Base-by-base conservation (phyloP, 2,113 vertebrate genomes). In the Rhinichthys klamathensis region DNA sequence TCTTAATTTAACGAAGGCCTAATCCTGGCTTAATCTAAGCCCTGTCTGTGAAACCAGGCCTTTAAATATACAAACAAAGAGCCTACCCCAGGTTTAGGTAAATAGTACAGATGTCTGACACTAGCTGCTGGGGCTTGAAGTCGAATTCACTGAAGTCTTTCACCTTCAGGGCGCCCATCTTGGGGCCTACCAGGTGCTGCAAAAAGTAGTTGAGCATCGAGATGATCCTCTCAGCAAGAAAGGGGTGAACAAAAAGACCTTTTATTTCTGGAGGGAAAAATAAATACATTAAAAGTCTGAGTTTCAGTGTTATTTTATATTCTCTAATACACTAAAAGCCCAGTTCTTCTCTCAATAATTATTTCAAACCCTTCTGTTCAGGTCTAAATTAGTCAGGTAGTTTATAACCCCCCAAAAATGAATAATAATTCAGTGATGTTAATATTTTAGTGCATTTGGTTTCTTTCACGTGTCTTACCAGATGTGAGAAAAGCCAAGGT, bases 141-240 rank as follows among this genome's bases (percentile, higher is more conserved):
- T 99, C 98, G 76, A 99, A 99, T 91, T 99, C 98, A 2, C 97
- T 99, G 96, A 99, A 99, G 94, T 99, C 98, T 88, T 99, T 99
- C 87, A 99, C 98, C 91, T 99, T 99, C 72, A 99, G 93, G 76
- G 98, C 98, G 0, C 98, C 97, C 98, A 99, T 99, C 91, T 99
- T 99, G 75, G 98, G 98, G 60, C 98, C 98, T 32, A 99, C 98
- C 88, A 99, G 91, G 89, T 99, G 98, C 85, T 99, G 98, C 83
- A 99, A 94, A 86, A 99, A 99, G 93, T 99, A 97, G 92, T 99
- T 99, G 54, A 99, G 95, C 98, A 99, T 99, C 63, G 97, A 99
- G 92, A 99, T 99, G 90, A 99, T 98, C 88, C 98, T 97, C 92
- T 99, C 98, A 0, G 97, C 97, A 84, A 99, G 92, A 92, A 99